Percentiles rank a stretch among this genome's conserved stretches.
Evolutionary conservation across 2,888 invertebrate genomes (phyloP).

Genomic region (Hemicrepidius hirtus): DNA sequence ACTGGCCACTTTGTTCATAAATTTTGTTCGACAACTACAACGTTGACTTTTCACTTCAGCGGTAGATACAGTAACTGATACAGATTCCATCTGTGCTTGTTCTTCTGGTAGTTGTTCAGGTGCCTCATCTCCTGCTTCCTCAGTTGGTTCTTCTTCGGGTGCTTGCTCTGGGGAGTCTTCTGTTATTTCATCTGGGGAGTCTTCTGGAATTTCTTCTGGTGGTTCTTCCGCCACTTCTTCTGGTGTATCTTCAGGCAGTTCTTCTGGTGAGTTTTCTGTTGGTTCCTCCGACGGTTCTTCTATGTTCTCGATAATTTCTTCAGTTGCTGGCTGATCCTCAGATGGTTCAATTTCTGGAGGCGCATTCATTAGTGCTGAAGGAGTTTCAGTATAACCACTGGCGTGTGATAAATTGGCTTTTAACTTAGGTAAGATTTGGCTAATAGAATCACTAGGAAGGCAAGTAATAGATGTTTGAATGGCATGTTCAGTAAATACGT

Average conservation of each 20-base stretch:
- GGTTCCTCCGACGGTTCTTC: background rate
- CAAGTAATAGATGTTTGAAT: conserved; percentile 60
- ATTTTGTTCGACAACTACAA: background rate
- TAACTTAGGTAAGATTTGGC: conserved; percentile 49
- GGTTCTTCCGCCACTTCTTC: background rate
- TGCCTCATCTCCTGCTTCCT: background rate
- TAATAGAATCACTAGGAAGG: conserved; percentile 54
- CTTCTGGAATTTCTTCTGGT: background rate
- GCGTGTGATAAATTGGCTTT: conserved; percentile 48
- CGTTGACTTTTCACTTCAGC: background rate
- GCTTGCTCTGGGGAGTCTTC: too few relatives aligned
- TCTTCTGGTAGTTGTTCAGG: background rate
- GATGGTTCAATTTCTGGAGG: background rate
- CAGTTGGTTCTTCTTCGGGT: too few relatives aligned
- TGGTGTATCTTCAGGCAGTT: background rate
- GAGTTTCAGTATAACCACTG: conserved; percentile 17
- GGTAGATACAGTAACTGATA: background rate
- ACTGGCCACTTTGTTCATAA: conserved; percentile 21
- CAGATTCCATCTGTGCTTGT: background rate
- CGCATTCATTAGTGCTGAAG: background rate
- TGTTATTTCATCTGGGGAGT: too few relatives aligned
- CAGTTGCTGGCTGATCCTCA: background rate
- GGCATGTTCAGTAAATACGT: conserved; percentile 54
- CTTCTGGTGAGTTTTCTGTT: background rate
- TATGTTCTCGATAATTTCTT: too few relatives aligned